These are phyloP conservation scores for Zalophus californianus DNA, from an alignment of 2,797 vertebrate genomes.

Conservation along the genomic window DNA sequence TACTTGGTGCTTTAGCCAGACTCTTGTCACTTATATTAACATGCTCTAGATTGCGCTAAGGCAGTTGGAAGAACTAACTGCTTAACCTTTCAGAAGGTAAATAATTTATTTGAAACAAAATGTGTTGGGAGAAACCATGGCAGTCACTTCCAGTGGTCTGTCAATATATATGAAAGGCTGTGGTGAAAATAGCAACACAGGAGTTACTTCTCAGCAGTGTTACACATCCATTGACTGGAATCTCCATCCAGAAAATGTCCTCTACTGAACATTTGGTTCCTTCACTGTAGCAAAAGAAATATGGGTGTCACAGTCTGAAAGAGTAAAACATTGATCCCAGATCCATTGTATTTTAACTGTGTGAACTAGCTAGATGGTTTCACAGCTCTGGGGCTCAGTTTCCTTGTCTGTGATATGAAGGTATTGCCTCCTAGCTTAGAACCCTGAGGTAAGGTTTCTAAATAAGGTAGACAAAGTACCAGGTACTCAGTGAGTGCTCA, in stretches of 20 bases:
- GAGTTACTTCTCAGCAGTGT: neutral
- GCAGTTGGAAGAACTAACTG: neutral
- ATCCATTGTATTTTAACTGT: neutral
- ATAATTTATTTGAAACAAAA: conserved; percentile 60
- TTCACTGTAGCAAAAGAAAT: neutral
- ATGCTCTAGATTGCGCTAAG: neutral
- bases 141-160: neutral
- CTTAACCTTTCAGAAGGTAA: conserved; percentile 49
- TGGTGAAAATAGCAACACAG: neutral
- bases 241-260: neutral
- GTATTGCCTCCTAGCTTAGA: neutral
- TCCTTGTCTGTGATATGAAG: neutral
- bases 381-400: neutral
- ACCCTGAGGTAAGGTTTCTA: neutral
- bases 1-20: neutral
- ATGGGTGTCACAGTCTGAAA: neutral
- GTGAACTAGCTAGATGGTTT: neutral
- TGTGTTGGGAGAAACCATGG: neutral
- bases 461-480: neutral
- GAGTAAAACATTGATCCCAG: neutral
- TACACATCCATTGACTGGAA: neutral
- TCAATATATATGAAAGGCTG: neutral
- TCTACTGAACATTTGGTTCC: neutral
- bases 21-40: neutral
- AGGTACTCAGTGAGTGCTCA: no score